Evolutionary conservation across 2,888 invertebrate species (phyloP).

Genomic region (Geotrupes spiniger): DNA sequence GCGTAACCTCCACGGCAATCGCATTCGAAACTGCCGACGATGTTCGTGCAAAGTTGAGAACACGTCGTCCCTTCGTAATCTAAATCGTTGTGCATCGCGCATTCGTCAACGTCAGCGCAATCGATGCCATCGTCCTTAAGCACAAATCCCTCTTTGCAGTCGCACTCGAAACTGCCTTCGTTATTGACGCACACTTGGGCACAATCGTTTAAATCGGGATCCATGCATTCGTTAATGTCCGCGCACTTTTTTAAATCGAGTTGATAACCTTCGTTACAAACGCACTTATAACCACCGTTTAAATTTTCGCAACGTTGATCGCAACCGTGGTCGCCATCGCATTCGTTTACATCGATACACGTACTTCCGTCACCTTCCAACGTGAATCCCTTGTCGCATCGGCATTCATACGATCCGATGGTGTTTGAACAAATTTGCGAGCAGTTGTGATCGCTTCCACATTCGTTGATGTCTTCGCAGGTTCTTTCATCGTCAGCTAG

Average conservation of each 20-base stretch:
- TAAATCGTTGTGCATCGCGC: constrained; percentile 36
- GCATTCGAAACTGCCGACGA: constrained; percentile 38
- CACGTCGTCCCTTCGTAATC: constrained; percentile 33
- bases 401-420: constrained; percentile 53
- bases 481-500: constrained; percentile 49
- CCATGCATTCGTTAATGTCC: constrained; percentile 46
- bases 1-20: constrained; percentile 36
- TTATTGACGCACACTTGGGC: constrained; percentile 56
- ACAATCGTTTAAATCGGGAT: constrained; percentile 49
- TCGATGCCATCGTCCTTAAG: constrained; percentile 24
- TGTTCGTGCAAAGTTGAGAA: constrained; percentile 39
- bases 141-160: constrained; percentile 50
- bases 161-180: constrained; percentile 53
- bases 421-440: constrained; percentile 55
- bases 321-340: constrained; percentile 49
- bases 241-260: constrained; percentile 51
- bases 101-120: constrained; percentile 37
- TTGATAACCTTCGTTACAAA: constrained; percentile 50
- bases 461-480: constrained; percentile 47
- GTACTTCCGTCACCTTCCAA: constrained; percentile 49
- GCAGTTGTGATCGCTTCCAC: constrained; percentile 51
- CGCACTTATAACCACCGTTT: constrained; percentile 53
- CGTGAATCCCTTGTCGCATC: constrained; percentile 56
- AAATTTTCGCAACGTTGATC: constrained; percentile 55
- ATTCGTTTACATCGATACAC: constrained; percentile 48